Evolutionary conservation across 2,113 vertebrate genomes (phyloP), one percentile per base, ranked within the genome.

Genomic region (Athene noctua): DNA sequence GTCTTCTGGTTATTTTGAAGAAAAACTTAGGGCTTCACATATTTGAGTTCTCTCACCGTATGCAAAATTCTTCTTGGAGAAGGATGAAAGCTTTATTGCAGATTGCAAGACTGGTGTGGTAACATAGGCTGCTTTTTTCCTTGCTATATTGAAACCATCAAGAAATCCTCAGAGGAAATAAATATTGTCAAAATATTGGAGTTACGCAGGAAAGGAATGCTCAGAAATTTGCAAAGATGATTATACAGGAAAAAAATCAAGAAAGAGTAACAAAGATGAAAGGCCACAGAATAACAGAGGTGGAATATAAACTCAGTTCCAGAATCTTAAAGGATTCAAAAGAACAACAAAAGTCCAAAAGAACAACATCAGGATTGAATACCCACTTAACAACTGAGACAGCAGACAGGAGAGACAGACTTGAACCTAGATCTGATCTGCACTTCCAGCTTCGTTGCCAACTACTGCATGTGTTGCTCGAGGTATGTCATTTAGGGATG

Each of bases 121-220:
- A 77, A 72, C 7, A 75, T 12, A 71, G 70, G 10, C 27, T 78
- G 34, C 3, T 49, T 88, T 82, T 84, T 62, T 38, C 18, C 16
- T 82, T 80, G 22, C 9, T 90, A 10, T 88, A 72, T 14, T 86
- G 82, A 90, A 95, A 65, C 15, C 6, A 80, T 79, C 10, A 86
- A 85, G 46, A 95, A 96, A 77, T 82, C 23, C 49, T 85, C 27
- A 46, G 42, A 86, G 74, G 8, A 96, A 94, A 94, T 58, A 90
- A 96, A 82, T 77, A 80, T 71, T 91, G 36, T 81, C 65, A 92
- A 97, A 96, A 96, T 96, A 73, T 63, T 93, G 57, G n/a, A 92
- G 72, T 86, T 3, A 4, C 42, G n/a, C 51, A 58, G 36, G 65
- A 52, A 68, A 83, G 36, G 62, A 80, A 92, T 79, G 12, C 61